A percentile compares a stretch with the other conserved stretches of the same genome.
phyloP scores from a whole-genome alignment of 1,140 invertebrate species.

The Cotesia vestalis region DNA sequence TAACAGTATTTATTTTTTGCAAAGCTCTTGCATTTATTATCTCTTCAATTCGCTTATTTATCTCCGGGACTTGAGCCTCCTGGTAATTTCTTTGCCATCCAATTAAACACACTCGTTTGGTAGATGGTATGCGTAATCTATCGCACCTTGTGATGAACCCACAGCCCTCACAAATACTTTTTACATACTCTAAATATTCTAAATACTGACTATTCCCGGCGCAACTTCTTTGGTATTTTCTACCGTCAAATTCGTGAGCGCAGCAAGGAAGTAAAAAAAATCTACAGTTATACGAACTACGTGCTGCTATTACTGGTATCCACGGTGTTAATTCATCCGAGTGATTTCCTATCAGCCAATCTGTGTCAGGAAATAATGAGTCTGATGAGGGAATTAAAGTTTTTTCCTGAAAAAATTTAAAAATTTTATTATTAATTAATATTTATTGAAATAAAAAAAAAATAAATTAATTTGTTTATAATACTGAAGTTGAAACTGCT shows the following conservation, averaged over 20 bases:
- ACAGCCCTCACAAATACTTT: constrained; percentile 74
- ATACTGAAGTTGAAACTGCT: no score
- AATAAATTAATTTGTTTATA: no score
- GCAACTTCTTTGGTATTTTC: constrained; percentile 79
- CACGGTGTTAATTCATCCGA: constrained; percentile 98
- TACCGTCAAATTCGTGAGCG: constrained; percentile 87
- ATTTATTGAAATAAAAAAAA: no score
- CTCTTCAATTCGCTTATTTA: constrained; percentile 61
- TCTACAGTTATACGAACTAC: constrained; percentile 73
- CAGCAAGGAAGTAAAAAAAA: constrained; percentile 96
- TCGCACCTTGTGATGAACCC: constrained; percentile 83
- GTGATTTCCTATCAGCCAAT: constrained; percentile 99
- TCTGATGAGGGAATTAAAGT: constrained; percentile 77
- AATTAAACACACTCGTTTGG: constrained; percentile 88
- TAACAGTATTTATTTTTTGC: constrained; percentile 31
- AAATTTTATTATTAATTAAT: constrained; percentile 56
- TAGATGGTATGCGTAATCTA: constrained; percentile 93
- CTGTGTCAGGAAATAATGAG: constrained; percentile 77
- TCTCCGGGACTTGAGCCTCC: constrained; percentile 49
- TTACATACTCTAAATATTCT: constrained; percentile 85
- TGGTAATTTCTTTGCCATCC: constrained; percentile 70
- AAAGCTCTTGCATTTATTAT: constrained; percentile 62
- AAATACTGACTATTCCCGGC: constrained; percentile 79
- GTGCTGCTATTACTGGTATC: constrained; percentile 92
- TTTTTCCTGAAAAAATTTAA: constrained; percentile 64